phyloP scores from a whole-genome alignment of 2,113 vertebrate species.

The Scomber scombrus region DNA sequence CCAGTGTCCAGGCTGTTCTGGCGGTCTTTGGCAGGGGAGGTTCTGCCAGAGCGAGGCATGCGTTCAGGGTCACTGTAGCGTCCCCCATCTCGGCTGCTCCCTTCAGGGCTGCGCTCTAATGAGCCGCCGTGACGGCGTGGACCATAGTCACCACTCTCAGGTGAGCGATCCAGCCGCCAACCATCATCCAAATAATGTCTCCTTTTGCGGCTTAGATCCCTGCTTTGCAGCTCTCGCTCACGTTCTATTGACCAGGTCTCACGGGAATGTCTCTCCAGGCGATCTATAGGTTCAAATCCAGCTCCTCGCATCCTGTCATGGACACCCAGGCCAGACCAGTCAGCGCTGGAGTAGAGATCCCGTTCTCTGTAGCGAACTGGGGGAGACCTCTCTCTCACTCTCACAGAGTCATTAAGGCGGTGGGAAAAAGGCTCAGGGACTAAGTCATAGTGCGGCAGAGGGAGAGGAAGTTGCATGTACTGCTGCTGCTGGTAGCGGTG shows the following conservation, averaged over 20 bases:
- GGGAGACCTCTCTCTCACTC: conserved; percentile 92
- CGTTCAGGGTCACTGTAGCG: conserved; percentile 91
- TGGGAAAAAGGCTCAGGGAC: conserved; percentile 92
- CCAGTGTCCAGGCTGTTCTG: conserved; percentile 86
- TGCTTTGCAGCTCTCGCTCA: conserved; percentile 86
- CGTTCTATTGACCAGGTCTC: conserved; percentile 92
- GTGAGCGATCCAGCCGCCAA: conserved; percentile 91
- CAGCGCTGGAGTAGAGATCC: conserved; percentile 88
- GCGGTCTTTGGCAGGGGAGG: conserved; percentile 88
- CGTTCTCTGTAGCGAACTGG: conserved; percentile 92
- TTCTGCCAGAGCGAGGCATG: conserved; percentile 85
- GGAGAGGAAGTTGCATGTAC: conserved; percentile 92
- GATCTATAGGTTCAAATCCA: conserved; percentile 90
- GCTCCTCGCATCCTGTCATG: conserved; percentile 88
- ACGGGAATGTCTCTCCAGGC: conserved; percentile 87
- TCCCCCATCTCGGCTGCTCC: conserved; percentile 86
- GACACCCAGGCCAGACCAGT: conserved; percentile 90
- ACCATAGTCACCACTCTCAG: conserved; percentile 87
- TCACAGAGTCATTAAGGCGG: conserved; percentile 87
- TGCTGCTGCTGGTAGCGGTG: conserved; percentile 93
- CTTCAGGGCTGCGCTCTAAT: conserved; percentile 92
- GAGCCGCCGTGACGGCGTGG: conserved; percentile 89
- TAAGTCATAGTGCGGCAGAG: conserved; percentile 92
- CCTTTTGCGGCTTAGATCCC: conserved; percentile 90
- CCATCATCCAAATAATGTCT: conserved; percentile 87